Conservation (phyloP, 1,140 invertebrate species). For the Apis laboriosa region DNA sequence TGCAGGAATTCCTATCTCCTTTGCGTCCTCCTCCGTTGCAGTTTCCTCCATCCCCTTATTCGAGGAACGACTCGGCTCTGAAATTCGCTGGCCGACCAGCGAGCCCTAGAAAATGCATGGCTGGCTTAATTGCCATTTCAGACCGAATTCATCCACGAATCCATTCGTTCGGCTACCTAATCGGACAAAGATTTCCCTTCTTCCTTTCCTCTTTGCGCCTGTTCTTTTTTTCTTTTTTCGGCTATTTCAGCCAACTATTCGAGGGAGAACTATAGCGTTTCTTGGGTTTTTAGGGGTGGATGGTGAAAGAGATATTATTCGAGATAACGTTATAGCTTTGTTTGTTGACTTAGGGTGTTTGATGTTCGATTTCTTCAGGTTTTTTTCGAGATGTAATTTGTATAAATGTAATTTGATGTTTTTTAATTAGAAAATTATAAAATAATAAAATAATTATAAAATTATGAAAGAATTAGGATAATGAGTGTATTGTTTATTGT, state of each 20-base stretch:
- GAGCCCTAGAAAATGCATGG: constrained; percentile 40
- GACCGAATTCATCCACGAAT: constrained; percentile 35
- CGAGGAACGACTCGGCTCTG: constrained; percentile 17
- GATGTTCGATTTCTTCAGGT: too few species aligned
- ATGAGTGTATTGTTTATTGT: too few species aligned
- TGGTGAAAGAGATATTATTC: too few species aligned
- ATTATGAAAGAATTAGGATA: too few species aligned
- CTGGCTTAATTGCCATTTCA: constrained; percentile 52
- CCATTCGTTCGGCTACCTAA: constrained; percentile 33
- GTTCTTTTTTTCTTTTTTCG: not conserved
- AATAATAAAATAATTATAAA: too few species aligned
- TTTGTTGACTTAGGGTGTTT: too few species aligned
- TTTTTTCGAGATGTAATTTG: too few species aligned
- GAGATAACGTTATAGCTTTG: not conserved
- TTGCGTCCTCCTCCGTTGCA: constrained; percentile 6
- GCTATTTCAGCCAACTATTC: not conserved
- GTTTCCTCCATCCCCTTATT: not conserved
- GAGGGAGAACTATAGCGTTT: too few species aligned
- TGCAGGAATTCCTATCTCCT: constrained; percentile 52
- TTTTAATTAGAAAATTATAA: too few species aligned
- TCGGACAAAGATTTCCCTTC: constrained; percentile 36
- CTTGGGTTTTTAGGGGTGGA: too few species aligned
- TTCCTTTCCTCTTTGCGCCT: too few species aligned
- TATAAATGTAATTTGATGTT: too few species aligned
- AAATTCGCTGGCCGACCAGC: constrained; percentile 7